Conservation (phyloP, 2,888 invertebrate genomes). For the Ormyrus thymus region DNA sequence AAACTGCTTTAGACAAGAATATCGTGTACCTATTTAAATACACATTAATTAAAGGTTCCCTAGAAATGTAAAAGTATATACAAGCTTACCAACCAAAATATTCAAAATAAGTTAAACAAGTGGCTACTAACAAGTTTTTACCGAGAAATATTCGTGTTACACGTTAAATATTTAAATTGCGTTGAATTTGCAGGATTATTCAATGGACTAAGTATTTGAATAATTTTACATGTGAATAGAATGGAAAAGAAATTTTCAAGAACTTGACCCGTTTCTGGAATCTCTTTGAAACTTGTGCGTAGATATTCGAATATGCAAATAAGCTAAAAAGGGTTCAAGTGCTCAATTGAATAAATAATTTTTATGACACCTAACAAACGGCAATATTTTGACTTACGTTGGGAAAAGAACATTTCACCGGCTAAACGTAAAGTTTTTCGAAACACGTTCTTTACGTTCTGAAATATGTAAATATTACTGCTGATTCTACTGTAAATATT, state of each 20-base stretch:
- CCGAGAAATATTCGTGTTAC: too few species aligned
- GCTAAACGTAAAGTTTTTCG: too few species aligned
- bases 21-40: too few species aligned
- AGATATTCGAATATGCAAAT: conserved; percentile 33
- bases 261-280: not conserved
- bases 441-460: too few species aligned
- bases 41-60: too few species aligned
- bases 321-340: not conserved
- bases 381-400: conserved; percentile 18
- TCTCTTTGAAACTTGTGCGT: conserved; percentile 1
- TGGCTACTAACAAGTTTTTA: not conserved
- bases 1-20: too few species aligned
- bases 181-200: too few species aligned
- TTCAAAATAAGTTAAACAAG: not conserved
- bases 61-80: too few species aligned
- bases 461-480: too few species aligned
- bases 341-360: not conserved
- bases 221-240: conserved; percentile 28
- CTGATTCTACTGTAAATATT: not conserved
- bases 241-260: conserved; percentile 4
- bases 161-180: too few species aligned
- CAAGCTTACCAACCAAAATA: too few species aligned
- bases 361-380: not conserved
- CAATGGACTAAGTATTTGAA: conserved; percentile 15
- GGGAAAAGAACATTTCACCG: too few species aligned